Percentiles rank a stretch among this genome's conserved stretches.
phyloP scores from a whole-genome alignment of 2,113 vertebrate species.

The Arenaria interpres region DNA sequence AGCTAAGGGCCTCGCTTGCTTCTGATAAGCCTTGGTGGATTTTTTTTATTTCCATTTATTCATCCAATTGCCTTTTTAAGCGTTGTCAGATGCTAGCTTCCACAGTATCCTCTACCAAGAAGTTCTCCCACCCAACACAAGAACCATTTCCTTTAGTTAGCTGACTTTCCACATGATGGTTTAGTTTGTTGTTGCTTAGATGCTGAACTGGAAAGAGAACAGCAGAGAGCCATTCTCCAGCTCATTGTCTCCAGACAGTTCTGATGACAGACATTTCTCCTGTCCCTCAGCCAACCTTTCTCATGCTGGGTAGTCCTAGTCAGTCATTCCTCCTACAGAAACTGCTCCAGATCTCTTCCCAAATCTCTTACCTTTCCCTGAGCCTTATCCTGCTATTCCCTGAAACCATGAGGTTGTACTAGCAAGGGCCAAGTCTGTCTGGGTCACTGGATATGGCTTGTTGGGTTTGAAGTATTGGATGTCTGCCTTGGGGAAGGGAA shows the following conservation, averaged over 20 bases:
- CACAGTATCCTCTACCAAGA: not conserved
- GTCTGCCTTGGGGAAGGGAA: not conserved
- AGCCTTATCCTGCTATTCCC: not conserved
- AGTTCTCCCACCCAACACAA: not conserved
- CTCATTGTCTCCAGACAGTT: not conserved
- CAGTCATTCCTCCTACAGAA: not conserved
- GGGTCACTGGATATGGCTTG: not conserved
- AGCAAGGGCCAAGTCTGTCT: not conserved
- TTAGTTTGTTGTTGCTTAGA: not conserved
- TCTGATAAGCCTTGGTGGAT: not conserved
- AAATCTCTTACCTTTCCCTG: not conserved
- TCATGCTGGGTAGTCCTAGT: not conserved
- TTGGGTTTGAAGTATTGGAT: not conserved
- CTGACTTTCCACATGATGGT: not conserved
- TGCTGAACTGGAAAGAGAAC: not conserved
- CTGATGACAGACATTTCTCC: not conserved
- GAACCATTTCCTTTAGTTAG: not conserved
- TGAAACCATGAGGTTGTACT: not conserved
- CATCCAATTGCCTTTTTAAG: not conserved
- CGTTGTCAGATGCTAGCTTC: not conserved
- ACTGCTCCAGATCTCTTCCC: not conserved
- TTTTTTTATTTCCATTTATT: not conserved
- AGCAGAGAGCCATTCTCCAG: not conserved
- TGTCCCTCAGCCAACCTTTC: not conserved
- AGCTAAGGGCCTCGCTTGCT: not conserved